Evolutionary conservation across 2,113 vertebrate species (phyloP).

Genomic region (Gymnorhina tibicen): DNA sequence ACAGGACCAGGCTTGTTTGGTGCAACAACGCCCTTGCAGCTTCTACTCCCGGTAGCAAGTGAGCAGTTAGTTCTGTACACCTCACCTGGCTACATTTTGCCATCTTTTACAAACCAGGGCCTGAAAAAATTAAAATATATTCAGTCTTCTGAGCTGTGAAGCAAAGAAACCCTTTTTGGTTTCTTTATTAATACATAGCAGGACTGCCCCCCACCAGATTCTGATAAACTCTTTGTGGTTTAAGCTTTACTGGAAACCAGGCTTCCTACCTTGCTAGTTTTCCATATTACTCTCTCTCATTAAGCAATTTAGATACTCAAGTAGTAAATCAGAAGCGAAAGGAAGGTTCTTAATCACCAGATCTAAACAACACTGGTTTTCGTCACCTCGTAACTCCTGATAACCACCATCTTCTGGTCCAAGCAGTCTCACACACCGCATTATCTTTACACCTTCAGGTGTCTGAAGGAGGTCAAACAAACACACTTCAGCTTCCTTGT

Average conservation of each 20-base stretch:
- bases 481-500: background rate
- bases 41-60: background rate
- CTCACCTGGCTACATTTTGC: background rate
- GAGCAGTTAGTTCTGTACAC: background rate
- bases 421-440: background rate
- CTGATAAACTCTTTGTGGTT: background rate
- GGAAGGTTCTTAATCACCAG: background rate
- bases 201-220: fast-evolving
- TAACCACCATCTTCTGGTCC: background rate
- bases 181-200: background rate
- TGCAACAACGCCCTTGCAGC: background rate
- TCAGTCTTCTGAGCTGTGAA: background rate
- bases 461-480: background rate
- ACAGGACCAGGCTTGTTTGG: conserved; percentile 26
- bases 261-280: background rate
- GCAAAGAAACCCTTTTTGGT: background rate
- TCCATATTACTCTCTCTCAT: background rate
- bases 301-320: background rate
- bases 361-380: background rate
- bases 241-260: background rate
- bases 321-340: background rate
- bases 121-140: background rate
- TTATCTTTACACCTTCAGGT: background rate
- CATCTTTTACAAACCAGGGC: background rate
- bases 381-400: background rate